Evolutionary conservation across 2,113 vertebrate species (phyloP).

Genomic region (Tichodroma muraria): DNA sequence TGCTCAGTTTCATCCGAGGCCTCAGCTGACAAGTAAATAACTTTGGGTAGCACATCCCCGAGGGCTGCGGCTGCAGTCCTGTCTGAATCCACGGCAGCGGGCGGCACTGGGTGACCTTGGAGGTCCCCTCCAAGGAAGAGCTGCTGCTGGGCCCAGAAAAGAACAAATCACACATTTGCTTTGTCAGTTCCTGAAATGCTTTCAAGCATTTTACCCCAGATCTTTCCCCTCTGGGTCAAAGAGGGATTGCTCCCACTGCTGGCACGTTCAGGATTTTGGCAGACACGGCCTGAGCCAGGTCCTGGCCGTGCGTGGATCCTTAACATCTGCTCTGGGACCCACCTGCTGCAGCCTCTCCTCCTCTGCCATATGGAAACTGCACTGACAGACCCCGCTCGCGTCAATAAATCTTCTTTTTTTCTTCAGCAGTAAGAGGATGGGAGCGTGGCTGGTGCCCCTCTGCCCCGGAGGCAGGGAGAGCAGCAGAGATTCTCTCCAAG

Average conservation of each 20-base stretch:
- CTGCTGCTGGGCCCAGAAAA: background rate
- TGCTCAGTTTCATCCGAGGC: background rate
- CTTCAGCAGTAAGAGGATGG: background rate
- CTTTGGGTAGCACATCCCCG: background rate
- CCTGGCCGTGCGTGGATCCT: background rate
- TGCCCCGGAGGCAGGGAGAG: background rate
- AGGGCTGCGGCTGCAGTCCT: rapidly evolving
- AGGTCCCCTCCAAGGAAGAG: background rate
- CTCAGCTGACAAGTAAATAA: background rate
- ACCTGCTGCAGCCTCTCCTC: background rate
- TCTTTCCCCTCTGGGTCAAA: background rate
- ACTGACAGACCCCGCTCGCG: background rate
- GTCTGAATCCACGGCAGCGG: background rate
- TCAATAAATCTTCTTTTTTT: background rate
- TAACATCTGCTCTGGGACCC: background rate
- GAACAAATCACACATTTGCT: background rate
- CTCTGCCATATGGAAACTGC: background rate
- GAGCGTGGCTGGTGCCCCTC: background rate
- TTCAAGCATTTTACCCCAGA: background rate
- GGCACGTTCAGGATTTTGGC: background rate
- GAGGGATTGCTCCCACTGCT: background rate
- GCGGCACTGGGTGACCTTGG: rapidly evolving
- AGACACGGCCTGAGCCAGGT: background rate
- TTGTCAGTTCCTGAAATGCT: background rate
- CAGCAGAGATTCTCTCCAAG: background rate